These are phyloP conservation scores for Rhinichthys osculus DNA, from an alignment of 2,797 vertebrate genomes.

Conservation along the genomic window DNA sequence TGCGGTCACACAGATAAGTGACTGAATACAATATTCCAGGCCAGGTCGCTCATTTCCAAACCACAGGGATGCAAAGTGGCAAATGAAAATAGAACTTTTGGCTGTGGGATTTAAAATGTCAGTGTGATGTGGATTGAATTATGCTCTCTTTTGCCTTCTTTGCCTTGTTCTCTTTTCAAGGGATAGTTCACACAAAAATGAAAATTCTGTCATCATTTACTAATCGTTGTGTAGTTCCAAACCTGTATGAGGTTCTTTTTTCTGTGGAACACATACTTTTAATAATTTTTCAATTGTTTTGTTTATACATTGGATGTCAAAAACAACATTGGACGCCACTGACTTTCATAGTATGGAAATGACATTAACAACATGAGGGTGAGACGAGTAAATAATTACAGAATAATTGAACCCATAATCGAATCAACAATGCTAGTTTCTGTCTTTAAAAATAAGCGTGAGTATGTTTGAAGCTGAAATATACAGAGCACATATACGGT, in stretches of 20 bases:
- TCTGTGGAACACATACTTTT: not conserved
- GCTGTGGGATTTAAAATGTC: not conserved
- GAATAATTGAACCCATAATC: not conserved
- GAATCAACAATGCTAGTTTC: not conserved
- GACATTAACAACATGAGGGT: not conserved
- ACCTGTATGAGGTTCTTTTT: not conserved
- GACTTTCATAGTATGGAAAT: not conserved
- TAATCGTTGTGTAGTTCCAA: not conserved
- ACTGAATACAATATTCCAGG: conserved; percentile 39
- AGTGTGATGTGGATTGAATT: not conserved
- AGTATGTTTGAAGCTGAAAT: conserved; percentile 8
- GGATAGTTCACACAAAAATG: not conserved
- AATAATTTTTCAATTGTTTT: not conserved
- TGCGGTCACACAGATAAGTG: conserved; percentile 46
- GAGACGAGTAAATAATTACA: not conserved
- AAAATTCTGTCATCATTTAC: not conserved
- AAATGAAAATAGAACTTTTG: conserved; percentile 45
- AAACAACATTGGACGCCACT: not conserved
- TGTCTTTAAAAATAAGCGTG: not conserved
- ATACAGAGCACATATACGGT: not conserved
- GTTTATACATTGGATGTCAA: not conserved
- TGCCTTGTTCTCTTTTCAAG: conserved; percentile 7
- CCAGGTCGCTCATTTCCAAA: conserved; percentile 49
- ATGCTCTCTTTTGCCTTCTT: not conserved
- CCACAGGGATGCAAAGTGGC: conserved; percentile 47